Conservation (phyloP, 2,797 vertebrate species). For the Fistularia tabacaria region DNA sequence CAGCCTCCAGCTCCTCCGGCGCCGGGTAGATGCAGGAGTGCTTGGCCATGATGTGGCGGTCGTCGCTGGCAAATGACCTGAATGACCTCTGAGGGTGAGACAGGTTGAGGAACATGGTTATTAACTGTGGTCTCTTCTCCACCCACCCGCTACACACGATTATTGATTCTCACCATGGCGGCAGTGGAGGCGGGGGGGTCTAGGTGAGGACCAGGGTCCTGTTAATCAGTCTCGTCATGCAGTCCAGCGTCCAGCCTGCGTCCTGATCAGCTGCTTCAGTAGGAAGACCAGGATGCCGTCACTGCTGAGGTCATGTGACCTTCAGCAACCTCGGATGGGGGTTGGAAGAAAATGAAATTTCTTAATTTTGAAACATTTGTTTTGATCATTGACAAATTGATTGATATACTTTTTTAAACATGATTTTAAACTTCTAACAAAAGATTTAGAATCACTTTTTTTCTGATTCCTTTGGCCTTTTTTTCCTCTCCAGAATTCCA, state of each 20-base stretch:
- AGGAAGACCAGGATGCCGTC: no score
- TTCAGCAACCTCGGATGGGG: not conserved
- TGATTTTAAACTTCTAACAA: no score
- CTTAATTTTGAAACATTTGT: no score
- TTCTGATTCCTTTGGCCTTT: no score
- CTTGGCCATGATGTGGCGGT: conserved; percentile 94
- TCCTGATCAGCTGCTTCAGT: conserved; percentile 3
- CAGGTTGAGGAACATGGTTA: conserved; percentile 9
- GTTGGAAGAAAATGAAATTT: no score
- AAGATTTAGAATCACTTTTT: no score
- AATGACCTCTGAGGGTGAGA: conserved; percentile 80
- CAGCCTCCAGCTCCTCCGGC: conserved; percentile 88
- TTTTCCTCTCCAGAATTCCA: no score
- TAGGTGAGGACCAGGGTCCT: conserved; percentile 56
- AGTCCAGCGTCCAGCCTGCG: conserved; percentile 24
- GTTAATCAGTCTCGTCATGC: conserved; percentile 50
- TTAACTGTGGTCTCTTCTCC: not conserved
- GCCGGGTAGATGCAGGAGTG: conserved; percentile 87
- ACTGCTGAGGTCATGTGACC: no score
- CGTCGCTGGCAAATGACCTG: conserved; percentile 87
- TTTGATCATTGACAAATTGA: no score
- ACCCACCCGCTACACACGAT: not conserved
- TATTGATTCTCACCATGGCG: conserved; percentile 61
- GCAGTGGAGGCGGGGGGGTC: conserved; percentile 30
- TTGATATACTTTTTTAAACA: no score